Evolutionary conservation across 2,888 invertebrate species (phyloP), one percentile per base, ranked within the genome.

Genomic region (Tubulanus polymorphus): DNA sequence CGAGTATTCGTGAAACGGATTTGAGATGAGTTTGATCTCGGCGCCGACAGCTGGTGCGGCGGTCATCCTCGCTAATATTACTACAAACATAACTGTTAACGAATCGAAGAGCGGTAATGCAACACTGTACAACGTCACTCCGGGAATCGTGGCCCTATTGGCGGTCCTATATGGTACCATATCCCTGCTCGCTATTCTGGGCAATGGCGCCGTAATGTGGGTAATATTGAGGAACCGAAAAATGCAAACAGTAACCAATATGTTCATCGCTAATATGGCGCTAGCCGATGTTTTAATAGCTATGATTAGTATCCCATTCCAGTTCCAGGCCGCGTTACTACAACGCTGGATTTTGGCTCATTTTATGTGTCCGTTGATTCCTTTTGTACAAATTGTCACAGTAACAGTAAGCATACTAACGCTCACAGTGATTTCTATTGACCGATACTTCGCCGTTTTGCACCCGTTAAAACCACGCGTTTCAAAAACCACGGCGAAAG

Each of bases 351-450:
- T 88, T 67, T 82, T 92, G 48, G 91, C 92, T 0, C 82, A 86
- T 71, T 89, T 91, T 75, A 88, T 93, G 87, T 93, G 93, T 75
- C 86, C 89, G 0, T 88, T 92, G 75, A 91, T 91, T 65, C 91
- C 92, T 0, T 93, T 91, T 79, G 87, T 91, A 10, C 91, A 91
- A 80, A 87, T 88, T 0, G 81, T 93, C 18, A 88, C 89, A 63
- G 90, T 93, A 1, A 91, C 89, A 72, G 91, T 92, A n/a, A 90
- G 90, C 65, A 89, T 93, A 30, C 89, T 91, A 73, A 92, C 92
- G 0, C 80, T 93, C 23, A 90, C 90, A 12, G 90, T 90, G 51
- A 91, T 92, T 56, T 90, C 92, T 0, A 84, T 91, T 54, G 92
- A 93, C 80, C 84, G 92, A 26, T 91, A 91, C 78, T 75, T 75